These are phyloP conservation scores for Drosophila paramelanica DNA, from an alignment of 2,888 invertebrate species.

Conservation along the genomic window DNA sequence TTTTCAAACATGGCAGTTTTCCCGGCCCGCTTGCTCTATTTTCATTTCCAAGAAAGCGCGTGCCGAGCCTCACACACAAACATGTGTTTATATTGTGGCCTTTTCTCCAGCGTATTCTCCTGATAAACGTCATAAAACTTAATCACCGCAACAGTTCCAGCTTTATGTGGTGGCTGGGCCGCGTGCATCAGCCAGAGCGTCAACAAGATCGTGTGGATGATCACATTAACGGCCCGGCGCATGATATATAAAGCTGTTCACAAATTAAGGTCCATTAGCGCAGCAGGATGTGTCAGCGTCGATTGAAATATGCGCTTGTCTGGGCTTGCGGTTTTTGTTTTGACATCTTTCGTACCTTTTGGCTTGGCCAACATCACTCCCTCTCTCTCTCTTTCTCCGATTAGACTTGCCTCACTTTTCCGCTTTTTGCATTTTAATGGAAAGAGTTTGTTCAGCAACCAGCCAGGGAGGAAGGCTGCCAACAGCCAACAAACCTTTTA, in stretches of 20 bases:
- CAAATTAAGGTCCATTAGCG: conserved; percentile 83
- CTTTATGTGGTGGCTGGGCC: conserved; percentile 23
- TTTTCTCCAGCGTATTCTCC: conserved; percentile 40
- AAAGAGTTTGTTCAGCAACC: conserved; percentile 56
- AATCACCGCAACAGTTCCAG: conserved; percentile 50
- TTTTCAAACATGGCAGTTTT: conserved; percentile 7
- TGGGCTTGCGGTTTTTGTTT: conserved; percentile 75
- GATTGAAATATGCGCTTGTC: conserved; percentile 81
- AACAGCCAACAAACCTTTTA: conserved; percentile 50
- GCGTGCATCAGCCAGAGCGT: conserved; percentile 20
- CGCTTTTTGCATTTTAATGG: conserved; percentile 73
- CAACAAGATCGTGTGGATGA: conserved; percentile 76
- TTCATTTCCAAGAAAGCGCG: conserved; percentile 67
- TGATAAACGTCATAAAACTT: conserved; percentile 73
- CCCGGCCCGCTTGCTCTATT: conserved; percentile 4
- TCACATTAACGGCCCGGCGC: conserved; percentile 76
- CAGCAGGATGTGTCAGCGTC: conserved; percentile 82
- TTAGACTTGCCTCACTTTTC: conserved; percentile 38
- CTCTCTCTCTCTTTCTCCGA: background rate
- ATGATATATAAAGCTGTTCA: conserved; percentile 82
- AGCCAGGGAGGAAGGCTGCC: conserved; percentile 18
- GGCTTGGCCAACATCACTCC: conserved; percentile 19
- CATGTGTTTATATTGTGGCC: conserved; percentile 17
- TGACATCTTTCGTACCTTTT: conserved; percentile 68
- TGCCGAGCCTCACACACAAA: conserved; percentile 45